These are phyloP conservation scores for Psilopogon haemacephalus DNA, from an alignment of 2,113 vertebrate species.

Conservation along the genomic window DNA sequence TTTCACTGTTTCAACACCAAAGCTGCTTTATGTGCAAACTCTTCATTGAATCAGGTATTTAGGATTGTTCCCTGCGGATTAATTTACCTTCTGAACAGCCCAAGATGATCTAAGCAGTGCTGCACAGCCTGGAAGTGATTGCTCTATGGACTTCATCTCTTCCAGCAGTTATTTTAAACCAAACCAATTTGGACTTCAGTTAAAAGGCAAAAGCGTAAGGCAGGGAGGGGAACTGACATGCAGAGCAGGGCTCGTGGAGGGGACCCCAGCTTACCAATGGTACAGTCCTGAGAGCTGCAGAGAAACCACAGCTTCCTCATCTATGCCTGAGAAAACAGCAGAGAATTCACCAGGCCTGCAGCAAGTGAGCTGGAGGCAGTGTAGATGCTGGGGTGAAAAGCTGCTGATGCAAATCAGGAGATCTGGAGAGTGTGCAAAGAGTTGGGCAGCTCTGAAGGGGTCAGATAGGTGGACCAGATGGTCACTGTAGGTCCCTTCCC, in stretches of 20 bases:
- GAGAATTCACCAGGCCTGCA: neutral
- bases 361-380: rapidly evolving
- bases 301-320: neutral
- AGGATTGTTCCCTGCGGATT: constrained; percentile 24
- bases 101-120: neutral
- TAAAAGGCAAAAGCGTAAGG: neutral
- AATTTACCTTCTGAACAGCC: constrained; percentile 23
- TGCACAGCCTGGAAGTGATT: neutral
- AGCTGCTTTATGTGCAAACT: constrained; percentile 10
- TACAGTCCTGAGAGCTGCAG: neutral
- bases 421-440: neutral
- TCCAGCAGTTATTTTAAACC: neutral
- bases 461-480: neutral
- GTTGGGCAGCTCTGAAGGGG: neutral
- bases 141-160: neutral
- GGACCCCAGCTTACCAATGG: too few relatives aligned
- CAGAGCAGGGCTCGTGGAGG: neutral
- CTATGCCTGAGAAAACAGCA: neutral
- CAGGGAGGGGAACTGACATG: rapidly evolving
- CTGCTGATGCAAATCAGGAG: rapidly evolving
- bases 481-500: neutral
- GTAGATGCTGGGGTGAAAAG: neutral
- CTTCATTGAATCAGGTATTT: neutral
- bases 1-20: constrained; percentile 1
- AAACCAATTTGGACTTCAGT: neutral